Base-by-base conservation (phyloP, 2,888 invertebrate genomes). In the Fissipunctia ypsillon region DNA sequence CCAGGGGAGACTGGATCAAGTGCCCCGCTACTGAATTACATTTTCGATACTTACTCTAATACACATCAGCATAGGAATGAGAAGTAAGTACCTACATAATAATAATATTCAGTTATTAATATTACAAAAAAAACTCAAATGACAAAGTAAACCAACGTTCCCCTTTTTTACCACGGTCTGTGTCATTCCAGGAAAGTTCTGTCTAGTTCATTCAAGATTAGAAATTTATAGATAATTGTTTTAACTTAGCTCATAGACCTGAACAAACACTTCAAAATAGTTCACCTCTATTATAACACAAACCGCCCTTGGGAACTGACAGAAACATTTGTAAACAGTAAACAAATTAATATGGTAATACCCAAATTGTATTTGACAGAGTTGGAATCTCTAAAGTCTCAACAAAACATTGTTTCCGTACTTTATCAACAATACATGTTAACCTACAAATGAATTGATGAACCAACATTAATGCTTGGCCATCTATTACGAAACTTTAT, bases 41-140 rank as follows among this genome's bases (percentile, higher is more conserved):
- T 96, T 87, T 96, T 96, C 80, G 96, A 96, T 85, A 93, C 96
- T 6, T 95, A 96, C 84, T 93, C 95, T 1, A 95, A 94, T 83
- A 93, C 94, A 69, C 96, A 96, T 88, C 94, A 94, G 22, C 95
- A 95, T 79, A 93, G 93, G 75, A 95, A 94, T 88, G 95, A 94
- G 71, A 95, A 94, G 95, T 96, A 85, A 94, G 93, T 88, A 28
- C 6, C 10, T 5, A 10, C 10, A 25, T 52, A 14, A 2, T 16
- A 9, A 75, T 63, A n/a, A 43, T 48, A 38, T 3, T 35, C 0
- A 54, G 14, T 22, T 35, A 14, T 1, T 31, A 6, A 19, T 22
- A n/a, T n/a, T n/a, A n/a, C n/a, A n/a, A n/a, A n/a, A n/a, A n/a
- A n/a, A n/a, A n/a, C n/a, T n/a, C n/a, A n/a, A n/a, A n/a, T 22